phyloP scores from a whole-genome alignment of 2,888 invertebrate species.

The Calliopum simillimum region DNA sequence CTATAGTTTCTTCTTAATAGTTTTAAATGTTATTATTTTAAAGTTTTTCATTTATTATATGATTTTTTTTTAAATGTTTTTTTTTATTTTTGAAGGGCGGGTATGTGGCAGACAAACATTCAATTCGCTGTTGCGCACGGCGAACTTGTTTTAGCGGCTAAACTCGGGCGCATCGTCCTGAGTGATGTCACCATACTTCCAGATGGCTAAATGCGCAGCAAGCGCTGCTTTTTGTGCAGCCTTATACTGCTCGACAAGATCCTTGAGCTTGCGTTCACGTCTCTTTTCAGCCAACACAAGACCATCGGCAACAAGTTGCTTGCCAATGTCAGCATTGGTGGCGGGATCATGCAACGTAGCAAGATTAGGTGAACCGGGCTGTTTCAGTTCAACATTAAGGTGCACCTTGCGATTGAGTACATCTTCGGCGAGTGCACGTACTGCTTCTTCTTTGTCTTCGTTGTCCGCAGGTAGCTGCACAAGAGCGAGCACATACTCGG shows the following conservation, averaged over 20 bases:
- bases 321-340: conserved; percentile 70
- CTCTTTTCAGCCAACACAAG: conserved; percentile 83
- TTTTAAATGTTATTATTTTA: conserved; percentile 34
- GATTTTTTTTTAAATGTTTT: conserved; percentile 45
- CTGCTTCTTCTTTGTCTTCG: conserved; percentile 83
- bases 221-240: conserved; percentile 89
- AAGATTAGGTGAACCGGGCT: conserved; percentile 56
- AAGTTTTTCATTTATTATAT: conserved; percentile 35
- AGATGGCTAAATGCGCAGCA: conserved; percentile 87
- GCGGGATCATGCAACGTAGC: conserved; percentile 66
- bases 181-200: conserved; percentile 97
- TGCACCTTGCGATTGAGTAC: conserved; percentile 80
- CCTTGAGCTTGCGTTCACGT: conserved; percentile 84
- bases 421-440: conserved; percentile 74
- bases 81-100: conserved; percentile 64
- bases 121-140: conserved; percentile 51
- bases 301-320: conserved; percentile 88
- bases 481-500: conserved; percentile 88
- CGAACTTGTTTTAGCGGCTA: conserved; percentile 60
- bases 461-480: conserved; percentile 87
- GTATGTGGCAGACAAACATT: conserved; percentile 67
- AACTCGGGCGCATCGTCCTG: conserved; percentile 67
- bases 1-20: conserved; percentile 27
- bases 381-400: conserved; percentile 85
- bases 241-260: conserved; percentile 83